phyloP scores from a whole-genome alignment of 2,797 vertebrate species.

The Pipistrellus pygmaeus region DNA sequence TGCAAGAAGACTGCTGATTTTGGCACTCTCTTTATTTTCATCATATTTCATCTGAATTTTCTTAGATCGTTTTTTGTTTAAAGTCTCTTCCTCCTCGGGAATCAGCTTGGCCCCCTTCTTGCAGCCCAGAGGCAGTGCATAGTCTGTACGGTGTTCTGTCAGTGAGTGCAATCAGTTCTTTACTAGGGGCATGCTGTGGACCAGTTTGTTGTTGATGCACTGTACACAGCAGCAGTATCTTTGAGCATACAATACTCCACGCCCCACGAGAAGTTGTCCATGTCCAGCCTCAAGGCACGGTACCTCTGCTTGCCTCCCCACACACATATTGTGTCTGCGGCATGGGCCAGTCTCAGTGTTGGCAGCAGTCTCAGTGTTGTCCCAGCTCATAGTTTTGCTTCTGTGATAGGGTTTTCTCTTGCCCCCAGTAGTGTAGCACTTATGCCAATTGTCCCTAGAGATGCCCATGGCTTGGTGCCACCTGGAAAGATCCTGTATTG shows the following conservation, averaged over 20 bases:
- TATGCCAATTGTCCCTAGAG: not conserved
- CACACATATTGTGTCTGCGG: not conserved
- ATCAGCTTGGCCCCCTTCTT: not conserved
- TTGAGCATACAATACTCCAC: not conserved
- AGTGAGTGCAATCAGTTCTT: not conserved
- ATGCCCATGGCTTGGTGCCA: not conserved
- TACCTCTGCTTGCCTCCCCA: not conserved
- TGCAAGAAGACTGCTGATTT: not conserved
- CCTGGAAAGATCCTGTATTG: not conserved
- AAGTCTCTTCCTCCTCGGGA: too few species aligned
- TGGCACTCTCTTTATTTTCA: not conserved
- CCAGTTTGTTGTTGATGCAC: not conserved
- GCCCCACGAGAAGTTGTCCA: not conserved
- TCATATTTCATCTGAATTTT: not conserved
- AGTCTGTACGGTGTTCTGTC: not conserved
- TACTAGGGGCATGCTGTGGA: not conserved
- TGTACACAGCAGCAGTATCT: not conserved
- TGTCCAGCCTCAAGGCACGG: not conserved
- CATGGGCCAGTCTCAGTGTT: not conserved
- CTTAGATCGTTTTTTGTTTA: too few species aligned
- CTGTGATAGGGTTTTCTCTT: not conserved
- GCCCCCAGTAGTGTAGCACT: not conserved
- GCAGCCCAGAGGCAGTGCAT: too few species aligned
- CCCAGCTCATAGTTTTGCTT: not conserved
- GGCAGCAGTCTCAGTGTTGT: not conserved